Conservation (phyloP, 2,797 vertebrate species). For the Prunella strophiata region DNA sequence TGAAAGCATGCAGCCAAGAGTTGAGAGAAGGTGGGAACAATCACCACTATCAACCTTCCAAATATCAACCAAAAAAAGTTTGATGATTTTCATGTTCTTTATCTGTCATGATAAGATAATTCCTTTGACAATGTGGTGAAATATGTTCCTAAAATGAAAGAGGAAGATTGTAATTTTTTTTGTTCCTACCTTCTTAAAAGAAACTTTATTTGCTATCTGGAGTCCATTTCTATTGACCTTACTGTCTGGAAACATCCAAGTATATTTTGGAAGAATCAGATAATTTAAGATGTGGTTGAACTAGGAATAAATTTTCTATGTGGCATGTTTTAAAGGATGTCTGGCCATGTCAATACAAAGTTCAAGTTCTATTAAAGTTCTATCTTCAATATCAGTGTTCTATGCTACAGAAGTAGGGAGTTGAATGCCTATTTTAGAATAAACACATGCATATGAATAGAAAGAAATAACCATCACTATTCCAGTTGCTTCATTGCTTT, state of each 20-base stretch:
- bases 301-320: not conserved
- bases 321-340: not conserved
- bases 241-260: not conserved
- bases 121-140: conserved; percentile 17
- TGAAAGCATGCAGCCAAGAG: not conserved
- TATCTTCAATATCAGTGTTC: not conserved
- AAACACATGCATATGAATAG: not conserved
- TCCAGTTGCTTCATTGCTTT: not conserved
- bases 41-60: not conserved
- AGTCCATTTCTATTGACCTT: conserved; percentile 3
- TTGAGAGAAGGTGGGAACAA: conserved; percentile 1
- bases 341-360: not conserved
- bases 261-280: conserved; percentile 8
- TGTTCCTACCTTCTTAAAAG: not conserved
- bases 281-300: not conserved
- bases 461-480: not conserved
- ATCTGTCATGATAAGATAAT: not conserved
- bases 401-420: not conserved
- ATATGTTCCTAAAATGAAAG: not conserved
- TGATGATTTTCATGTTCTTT: conserved; percentile 17
- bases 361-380: not conserved
- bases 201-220: not conserved
- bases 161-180: not conserved
- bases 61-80: not conserved
- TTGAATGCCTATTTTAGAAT: not conserved